phyloP scores from a whole-genome alignment of 92 coral and sea anemone genomes.

The Parazoanthus swiftii region DNA sequence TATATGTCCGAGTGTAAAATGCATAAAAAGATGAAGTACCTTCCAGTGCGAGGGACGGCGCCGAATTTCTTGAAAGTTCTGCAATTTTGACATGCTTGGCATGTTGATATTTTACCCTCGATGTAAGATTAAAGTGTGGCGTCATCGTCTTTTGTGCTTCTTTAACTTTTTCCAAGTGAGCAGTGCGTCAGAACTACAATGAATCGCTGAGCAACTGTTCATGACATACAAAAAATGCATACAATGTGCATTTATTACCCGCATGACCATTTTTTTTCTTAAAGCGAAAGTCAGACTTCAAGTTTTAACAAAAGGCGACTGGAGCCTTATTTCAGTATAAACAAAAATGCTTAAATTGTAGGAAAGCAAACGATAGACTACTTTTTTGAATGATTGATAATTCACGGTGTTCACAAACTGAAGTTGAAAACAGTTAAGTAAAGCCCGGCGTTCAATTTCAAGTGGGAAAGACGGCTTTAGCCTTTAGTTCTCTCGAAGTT shows the following conservation, averaged over 20 bases:
- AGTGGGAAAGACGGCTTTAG: neutral
- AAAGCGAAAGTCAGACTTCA: too few species aligned
- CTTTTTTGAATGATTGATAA: constrained; percentile 47
- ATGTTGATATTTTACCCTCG: constrained; percentile 1
- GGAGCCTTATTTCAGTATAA: neutral
- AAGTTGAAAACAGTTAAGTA: constrained; percentile 38
- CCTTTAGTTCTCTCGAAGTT: too few species aligned
- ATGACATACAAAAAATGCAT: neutral
- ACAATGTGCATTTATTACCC: neutral
- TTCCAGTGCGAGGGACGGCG: neutral
- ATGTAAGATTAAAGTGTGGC: neutral
- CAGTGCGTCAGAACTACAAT: neutral
- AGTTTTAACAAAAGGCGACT: neutral
- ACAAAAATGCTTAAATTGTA: neutral
- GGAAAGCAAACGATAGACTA: neutral
- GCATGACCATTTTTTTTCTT: neutral
- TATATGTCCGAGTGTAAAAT: neutral
- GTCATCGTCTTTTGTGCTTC: neutral
- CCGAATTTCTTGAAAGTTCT: neutral
- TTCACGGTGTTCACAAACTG: constrained; percentile 41
- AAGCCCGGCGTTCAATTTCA: neutral
- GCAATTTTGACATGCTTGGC: neutral
- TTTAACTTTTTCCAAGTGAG: neutral
- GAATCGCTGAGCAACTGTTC: constrained; percentile 7
- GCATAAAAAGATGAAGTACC: neutral